A percentile compares a stretch with the other conserved stretches of the same genome.
phyloP scores from a whole-genome alignment of 2,113 vertebrate species.

The Eubucco bourcierii region DNA sequence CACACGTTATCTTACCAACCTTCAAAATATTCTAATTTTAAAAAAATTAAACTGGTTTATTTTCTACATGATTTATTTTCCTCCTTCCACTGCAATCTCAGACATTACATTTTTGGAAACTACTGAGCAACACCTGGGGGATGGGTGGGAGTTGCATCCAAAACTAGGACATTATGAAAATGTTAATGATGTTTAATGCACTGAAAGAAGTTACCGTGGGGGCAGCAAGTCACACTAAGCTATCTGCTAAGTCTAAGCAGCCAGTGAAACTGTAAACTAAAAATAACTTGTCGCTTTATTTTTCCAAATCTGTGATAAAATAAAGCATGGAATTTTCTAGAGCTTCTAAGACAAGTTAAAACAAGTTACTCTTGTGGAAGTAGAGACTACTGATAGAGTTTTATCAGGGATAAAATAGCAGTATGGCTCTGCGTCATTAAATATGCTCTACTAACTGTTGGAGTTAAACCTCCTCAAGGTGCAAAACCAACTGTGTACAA shows the following conservation, averaged over 20 bases:
- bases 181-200: not conserved
- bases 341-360: not conserved
- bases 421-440: not conserved
- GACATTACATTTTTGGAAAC: not conserved
- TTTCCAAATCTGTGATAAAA: conserved; percentile 9
- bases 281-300: not conserved
- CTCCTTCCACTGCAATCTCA: not conserved
- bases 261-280: not conserved
- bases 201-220: not conserved
- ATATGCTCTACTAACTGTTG: not conserved
- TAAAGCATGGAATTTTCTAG: not conserved
- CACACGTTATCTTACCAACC: not conserved
- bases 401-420: not conserved
- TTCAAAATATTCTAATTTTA: not conserved
- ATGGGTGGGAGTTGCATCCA: not conserved
- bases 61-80: not conserved
- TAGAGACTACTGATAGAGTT: not conserved
- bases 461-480: not conserved
- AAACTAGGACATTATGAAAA: not conserved
- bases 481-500: not conserved
- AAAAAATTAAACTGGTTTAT: not conserved
- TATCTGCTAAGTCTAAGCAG: not conserved
- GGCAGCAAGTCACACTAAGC: not conserved
- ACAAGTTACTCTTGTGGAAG: not conserved
- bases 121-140: not conserved